These are phyloP conservation scores for Shinisaurus crocodilurus DNA, from an alignment of 2,113 vertebrate genomes.

Conservation along the genomic window DNA sequence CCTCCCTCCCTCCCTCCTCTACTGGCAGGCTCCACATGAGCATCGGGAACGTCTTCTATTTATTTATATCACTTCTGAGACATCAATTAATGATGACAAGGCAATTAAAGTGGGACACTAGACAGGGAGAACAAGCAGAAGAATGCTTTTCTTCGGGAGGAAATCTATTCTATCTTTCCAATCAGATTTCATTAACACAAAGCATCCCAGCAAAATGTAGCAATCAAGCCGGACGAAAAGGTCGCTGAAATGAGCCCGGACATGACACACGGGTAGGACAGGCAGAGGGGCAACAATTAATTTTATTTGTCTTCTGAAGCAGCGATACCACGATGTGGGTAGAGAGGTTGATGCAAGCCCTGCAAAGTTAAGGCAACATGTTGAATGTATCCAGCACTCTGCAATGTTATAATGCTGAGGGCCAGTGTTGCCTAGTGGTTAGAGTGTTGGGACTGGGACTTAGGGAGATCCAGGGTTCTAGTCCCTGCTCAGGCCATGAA, in stretches of 20 bases:
- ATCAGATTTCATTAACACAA: slow-evolving; percentile 69
- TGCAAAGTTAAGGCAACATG: neutral
- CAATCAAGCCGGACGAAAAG: slow-evolving; percentile 63
- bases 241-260: slow-evolving; percentile 58
- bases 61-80: slow-evolving; percentile 67
- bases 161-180: slow-evolving; percentile 69
- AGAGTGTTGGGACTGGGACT: too few relatives aligned
- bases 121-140: slow-evolving; percentile 67
- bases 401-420: neutral
- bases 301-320: slow-evolving; percentile 10
- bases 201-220: slow-evolving; percentile 68
- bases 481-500: too few relatives aligned
- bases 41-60: slow-evolving; percentile 59
- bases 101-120: slow-evolving; percentile 72
- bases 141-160: slow-evolving; percentile 60
- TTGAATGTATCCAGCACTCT: neutral
- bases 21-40: slow-evolving; percentile 16
- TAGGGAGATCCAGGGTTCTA: too few relatives aligned
- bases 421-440: too few relatives aligned
- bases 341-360: neutral
- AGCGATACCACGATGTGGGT: too few relatives aligned
- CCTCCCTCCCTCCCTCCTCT: neutral
- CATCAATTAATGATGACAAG: slow-evolving; percentile 73
- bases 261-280: neutral
- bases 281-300: slow-evolving; percentile 25